Conservation (phyloP, 2,797 vertebrate species). For the Spizella passerina region DNA sequence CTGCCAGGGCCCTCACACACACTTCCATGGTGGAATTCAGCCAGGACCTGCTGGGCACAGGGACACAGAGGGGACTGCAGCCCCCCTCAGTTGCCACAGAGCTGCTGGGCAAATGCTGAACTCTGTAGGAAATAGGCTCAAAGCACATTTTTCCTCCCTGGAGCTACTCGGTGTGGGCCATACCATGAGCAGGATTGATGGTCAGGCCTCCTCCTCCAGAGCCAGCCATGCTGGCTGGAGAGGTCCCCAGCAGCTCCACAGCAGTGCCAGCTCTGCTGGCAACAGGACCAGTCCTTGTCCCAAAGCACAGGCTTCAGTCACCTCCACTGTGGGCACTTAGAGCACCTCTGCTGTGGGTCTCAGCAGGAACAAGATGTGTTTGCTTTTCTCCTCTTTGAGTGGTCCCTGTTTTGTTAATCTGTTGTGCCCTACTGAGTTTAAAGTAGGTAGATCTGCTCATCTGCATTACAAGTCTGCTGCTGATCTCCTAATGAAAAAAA, state of each 20-base stretch:
- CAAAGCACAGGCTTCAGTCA: not conserved
- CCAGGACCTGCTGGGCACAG: not conserved
- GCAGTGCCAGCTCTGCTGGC: not conserved
- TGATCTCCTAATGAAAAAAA: not conserved
- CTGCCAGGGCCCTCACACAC: not conserved
- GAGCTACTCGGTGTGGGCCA: not conserved
- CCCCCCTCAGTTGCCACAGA: not conserved
- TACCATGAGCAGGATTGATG: not conserved
- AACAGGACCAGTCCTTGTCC: not conserved
- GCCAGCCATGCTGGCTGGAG: not conserved
- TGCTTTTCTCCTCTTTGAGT: not conserved
- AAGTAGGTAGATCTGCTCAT: not conserved
- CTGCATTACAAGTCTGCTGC: not conserved
- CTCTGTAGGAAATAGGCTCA: not conserved
- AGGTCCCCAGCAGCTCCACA: not conserved
- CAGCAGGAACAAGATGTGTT: not conserved
- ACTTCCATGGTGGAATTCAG: not conserved
- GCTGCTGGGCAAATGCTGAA: not conserved
- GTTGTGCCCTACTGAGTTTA: not conserved
- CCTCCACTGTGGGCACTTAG: fast-evolving
- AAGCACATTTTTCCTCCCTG: not conserved
- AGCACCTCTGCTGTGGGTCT: not conserved
- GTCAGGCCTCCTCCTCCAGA: not conserved
- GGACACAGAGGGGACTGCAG: not conserved
- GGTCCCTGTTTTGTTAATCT: not conserved